Percentiles rank a stretch among this genome's conserved stretches.
Conservation (phyloP, 2,113 vertebrate genomes). For the Eolophus roseicapilla region DNA sequence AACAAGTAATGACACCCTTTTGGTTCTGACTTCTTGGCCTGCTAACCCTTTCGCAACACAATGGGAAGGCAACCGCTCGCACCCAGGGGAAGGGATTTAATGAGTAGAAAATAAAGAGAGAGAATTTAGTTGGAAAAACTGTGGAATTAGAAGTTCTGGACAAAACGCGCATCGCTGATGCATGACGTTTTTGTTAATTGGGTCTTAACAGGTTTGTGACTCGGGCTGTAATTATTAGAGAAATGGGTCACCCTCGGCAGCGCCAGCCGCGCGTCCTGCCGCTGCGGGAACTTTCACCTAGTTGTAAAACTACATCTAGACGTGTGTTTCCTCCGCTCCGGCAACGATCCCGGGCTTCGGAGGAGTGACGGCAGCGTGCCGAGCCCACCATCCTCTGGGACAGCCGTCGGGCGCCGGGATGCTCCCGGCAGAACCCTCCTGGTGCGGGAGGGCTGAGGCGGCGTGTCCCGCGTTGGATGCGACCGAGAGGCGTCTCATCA, state of each 20-base stretch:
- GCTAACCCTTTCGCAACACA: conserved; percentile 71
- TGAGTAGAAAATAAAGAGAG: conserved; percentile 77
- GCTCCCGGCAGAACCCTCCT: not conserved
- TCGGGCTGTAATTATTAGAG: conserved; percentile 73
- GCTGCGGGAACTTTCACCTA: conserved; percentile 55
- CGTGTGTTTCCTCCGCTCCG: not conserved
- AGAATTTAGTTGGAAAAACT: conserved; percentile 79
- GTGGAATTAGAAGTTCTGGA: conserved; percentile 79
- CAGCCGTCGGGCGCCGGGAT: not conserved
- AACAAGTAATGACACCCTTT: conserved; percentile 45
- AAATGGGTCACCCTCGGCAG: conserved; percentile 76
- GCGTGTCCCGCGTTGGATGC: not conserved
- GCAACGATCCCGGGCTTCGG: not conserved
- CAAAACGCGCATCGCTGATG: conserved; percentile 78
- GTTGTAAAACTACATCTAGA: conserved; percentile 48
- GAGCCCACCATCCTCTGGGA: not conserved
- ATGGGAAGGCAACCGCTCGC: conserved; percentile 64
- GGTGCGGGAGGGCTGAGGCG: not conserved
- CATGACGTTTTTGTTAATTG: conserved; percentile 82
- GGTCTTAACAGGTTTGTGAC: conserved; percentile 81
- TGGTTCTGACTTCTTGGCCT: conserved; percentile 60
- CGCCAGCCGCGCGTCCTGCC: conserved; percentile 32
- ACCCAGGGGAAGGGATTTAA: conserved; percentile 80
- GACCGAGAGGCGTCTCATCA: not conserved
- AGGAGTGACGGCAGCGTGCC: not conserved